Evolutionary conservation across 2,888 invertebrate species (phyloP).

Genomic region (Drosophila mimica): DNA sequence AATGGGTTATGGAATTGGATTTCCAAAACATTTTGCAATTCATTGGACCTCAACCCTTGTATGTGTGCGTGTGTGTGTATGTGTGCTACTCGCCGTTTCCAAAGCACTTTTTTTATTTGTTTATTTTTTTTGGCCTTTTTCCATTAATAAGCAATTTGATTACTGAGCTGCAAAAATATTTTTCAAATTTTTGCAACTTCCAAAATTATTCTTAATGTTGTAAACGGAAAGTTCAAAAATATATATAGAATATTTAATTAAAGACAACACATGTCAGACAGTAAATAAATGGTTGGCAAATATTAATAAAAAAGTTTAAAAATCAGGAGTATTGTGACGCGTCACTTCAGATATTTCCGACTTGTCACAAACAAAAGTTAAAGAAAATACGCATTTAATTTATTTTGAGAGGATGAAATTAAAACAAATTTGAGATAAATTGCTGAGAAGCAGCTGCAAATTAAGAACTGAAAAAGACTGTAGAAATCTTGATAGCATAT

Average conservation of each 20-base stretch:
- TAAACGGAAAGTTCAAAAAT: neutral
- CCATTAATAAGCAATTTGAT: constrained; percentile 71
- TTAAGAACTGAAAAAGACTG: constrained; percentile 10
- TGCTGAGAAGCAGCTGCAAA: constrained; percentile 22
- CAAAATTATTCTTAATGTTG: constrained; percentile 4
- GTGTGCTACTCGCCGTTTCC: constrained; percentile 8
- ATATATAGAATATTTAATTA: constrained; percentile 9
- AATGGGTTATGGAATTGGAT: constrained; percentile 60
- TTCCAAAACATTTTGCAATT: constrained; percentile 61
- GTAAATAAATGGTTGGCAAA: constrained; percentile 6
- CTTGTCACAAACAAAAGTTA: constrained; percentile 26
- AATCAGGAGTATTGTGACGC: constrained; percentile 21
- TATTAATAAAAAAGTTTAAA: neutral
- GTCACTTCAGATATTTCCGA: constrained; percentile 12
- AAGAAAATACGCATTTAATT: neutral
- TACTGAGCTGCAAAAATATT: constrained; percentile 56
- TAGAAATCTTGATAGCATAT: constrained; percentile 22
- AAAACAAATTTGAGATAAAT: constrained; percentile 2
- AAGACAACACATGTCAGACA: constrained; percentile 16
- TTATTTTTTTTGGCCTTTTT: constrained; percentile 20
- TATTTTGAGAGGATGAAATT: constrained; percentile 7
- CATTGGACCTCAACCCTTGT: constrained; percentile 41
- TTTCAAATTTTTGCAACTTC: neutral
- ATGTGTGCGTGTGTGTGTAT: constrained; percentile 11
- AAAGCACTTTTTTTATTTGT: constrained; percentile 22